Conservation (phyloP, 2,888 invertebrate species). For the Euzophera pinguis region DNA sequence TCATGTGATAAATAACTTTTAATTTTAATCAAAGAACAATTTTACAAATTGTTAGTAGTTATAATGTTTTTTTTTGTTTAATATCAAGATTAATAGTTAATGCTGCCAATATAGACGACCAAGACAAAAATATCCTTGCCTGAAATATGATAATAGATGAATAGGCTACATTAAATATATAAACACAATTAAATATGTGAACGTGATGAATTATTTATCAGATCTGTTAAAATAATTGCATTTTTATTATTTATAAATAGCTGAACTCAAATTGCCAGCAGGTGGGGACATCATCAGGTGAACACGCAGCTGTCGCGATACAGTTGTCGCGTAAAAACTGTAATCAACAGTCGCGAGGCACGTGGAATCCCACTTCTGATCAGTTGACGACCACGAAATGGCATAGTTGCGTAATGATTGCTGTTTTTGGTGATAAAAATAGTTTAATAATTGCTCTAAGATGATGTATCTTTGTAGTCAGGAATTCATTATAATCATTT, state of each 20-base stretch:
- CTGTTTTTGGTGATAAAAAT: conserved; percentile 1
- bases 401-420: background rate
- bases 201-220: too few relatives aligned
- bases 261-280: conserved; percentile 1
- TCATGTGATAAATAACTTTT: too few relatives aligned
- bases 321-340: conserved; percentile 48
- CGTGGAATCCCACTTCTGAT: conserved; percentile 37
- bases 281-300: conserved; percentile 26
- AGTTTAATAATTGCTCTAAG: background rate
- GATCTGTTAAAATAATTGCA: background rate
- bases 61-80: too few relatives aligned
- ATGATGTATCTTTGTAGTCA: background rate
- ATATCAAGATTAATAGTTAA: too few relatives aligned
- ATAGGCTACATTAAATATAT: too few relatives aligned
- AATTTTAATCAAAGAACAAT: too few relatives aligned
- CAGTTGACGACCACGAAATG: conserved; percentile 17
- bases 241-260: background rate
- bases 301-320: conserved; percentile 28
- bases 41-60: too few relatives aligned
- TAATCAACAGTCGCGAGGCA: conserved; percentile 34
- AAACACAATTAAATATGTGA: too few relatives aligned
- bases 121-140: too few relatives aligned
- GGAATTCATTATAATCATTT: too few relatives aligned
- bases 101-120: too few relatives aligned
- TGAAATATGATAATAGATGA: too few relatives aligned